These are phyloP conservation scores for Magallana gigas DNA, from an alignment of 1,140 invertebrate genomes.

Conservation along the genomic window DNA sequence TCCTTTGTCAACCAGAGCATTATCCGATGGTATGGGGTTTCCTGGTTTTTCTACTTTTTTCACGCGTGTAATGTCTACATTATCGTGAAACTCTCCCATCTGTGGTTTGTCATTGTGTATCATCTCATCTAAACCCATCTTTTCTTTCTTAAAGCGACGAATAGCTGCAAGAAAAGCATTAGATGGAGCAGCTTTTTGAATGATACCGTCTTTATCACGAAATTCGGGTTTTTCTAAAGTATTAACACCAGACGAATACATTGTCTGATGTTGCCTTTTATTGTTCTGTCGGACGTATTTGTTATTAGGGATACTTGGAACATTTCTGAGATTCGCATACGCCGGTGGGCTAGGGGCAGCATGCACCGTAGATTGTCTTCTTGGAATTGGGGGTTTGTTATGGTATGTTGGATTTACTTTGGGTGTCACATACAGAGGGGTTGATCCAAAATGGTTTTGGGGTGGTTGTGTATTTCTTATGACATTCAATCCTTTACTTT, in stretches of 20 bases:
- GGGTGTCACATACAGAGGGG: not conserved
- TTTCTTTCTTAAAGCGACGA: not conserved
- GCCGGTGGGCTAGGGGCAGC: not conserved
- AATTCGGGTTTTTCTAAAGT: not conserved
- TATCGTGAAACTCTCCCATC: conserved; percentile 4
- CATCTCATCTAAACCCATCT: conserved; percentile 10
- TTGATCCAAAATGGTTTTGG: not conserved
- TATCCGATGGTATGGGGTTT: not conserved
- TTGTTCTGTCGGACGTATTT: not conserved
- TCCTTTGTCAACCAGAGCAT: not conserved
- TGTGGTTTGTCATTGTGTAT: not conserved
- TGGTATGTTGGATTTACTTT: not conserved
- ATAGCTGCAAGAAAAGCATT: conserved; percentile 16
- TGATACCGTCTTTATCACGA: not conserved
- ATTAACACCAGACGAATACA: not conserved
- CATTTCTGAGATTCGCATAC: not conserved
- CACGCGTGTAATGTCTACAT: not conserved
- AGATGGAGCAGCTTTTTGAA: not conserved
- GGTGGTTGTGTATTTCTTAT: not conserved
- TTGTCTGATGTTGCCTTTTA: not conserved
- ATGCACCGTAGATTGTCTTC: not conserved
- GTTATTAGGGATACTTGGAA: not conserved
- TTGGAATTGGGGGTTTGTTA: not conserved
- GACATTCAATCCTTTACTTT: not conserved
- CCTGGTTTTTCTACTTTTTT: conserved; percentile 2